phyloP scores from a whole-genome alignment of 2,888 invertebrate species.

The Selenia dentaria region DNA sequence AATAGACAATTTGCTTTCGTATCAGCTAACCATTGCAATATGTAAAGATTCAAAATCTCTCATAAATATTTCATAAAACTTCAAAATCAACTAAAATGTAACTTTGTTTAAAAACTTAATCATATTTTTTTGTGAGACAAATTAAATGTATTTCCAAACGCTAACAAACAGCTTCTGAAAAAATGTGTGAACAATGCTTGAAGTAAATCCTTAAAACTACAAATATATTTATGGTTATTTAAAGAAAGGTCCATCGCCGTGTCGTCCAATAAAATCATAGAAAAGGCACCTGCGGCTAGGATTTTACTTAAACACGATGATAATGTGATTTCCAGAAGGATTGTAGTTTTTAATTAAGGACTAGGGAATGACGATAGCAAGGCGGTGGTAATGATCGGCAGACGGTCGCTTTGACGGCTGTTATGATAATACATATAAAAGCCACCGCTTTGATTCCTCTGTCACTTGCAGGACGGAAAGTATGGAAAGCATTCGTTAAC shows the following conservation, averaged over 20 bases:
- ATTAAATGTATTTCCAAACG: too few species aligned
- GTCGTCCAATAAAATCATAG: background rate
- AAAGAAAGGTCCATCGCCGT: background rate
- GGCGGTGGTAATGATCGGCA: slow-evolving; percentile 22
- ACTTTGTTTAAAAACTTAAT: too few species aligned
- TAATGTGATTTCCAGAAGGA: slow-evolving; percentile 33
- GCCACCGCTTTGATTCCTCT: slow-evolving; percentile 69
- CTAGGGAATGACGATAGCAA: slow-evolving; percentile 36
- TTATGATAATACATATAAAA: slow-evolving; percentile 75
- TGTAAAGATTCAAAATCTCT: too few species aligned
- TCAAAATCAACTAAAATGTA: too few species aligned
- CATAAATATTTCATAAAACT: too few species aligned
- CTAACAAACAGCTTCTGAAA: too few species aligned
- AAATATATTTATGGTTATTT: too few species aligned
- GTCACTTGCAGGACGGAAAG: slow-evolving; percentile 39
- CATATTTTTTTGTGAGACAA: too few species aligned
- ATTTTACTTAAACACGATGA: slow-evolving; percentile 27
- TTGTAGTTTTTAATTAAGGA: slow-evolving; percentile 43
- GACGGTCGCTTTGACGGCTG: slow-evolving; percentile 28
- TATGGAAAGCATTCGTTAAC: slow-evolving; percentile 44
- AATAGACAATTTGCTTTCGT: too few species aligned
- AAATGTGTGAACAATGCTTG: too few species aligned
- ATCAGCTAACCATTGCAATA: too few species aligned
- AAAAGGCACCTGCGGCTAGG: slow-evolving; percentile 4
- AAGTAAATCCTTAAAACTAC: too few species aligned